Evolutionary conservation across 2,113 vertebrate species (phyloP).

Genomic region (Mustela nigripes): DNA sequence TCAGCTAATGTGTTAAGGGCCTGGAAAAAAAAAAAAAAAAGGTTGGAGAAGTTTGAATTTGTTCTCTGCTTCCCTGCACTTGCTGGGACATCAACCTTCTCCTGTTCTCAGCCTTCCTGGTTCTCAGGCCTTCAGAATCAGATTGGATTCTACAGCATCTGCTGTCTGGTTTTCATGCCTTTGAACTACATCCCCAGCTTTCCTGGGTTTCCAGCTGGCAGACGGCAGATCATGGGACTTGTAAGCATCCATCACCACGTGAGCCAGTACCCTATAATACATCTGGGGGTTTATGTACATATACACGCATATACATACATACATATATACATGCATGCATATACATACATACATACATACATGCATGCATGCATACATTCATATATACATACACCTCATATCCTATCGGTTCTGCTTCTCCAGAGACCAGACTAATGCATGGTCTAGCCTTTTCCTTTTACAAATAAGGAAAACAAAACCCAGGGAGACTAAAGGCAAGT

Average conservation of each 20-base stretch:
- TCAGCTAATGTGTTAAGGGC: not conserved
- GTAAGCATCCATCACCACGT: not conserved
- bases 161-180: not conserved
- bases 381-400: not conserved
- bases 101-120: not conserved
- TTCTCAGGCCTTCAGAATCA: not conserved
- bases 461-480: not conserved
- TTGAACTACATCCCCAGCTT: not conserved
- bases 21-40: not conserved
- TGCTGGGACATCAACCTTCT: not conserved
- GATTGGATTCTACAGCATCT: not conserved
- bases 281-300: not conserved
- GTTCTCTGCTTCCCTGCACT: not conserved
- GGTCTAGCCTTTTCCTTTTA: not conserved
- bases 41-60: not conserved
- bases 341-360: not conserved
- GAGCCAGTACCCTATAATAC: not conserved
- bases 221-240: not conserved
- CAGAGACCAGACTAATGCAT: not conserved
- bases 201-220: not conserved
- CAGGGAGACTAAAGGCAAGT: not conserved
- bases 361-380: not conserved
- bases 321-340: not conserved
- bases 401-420: not conserved
- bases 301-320: not conserved